Conservation (phyloP, 2,113 vertebrate species). For the Cryptotis parvus region DNA sequence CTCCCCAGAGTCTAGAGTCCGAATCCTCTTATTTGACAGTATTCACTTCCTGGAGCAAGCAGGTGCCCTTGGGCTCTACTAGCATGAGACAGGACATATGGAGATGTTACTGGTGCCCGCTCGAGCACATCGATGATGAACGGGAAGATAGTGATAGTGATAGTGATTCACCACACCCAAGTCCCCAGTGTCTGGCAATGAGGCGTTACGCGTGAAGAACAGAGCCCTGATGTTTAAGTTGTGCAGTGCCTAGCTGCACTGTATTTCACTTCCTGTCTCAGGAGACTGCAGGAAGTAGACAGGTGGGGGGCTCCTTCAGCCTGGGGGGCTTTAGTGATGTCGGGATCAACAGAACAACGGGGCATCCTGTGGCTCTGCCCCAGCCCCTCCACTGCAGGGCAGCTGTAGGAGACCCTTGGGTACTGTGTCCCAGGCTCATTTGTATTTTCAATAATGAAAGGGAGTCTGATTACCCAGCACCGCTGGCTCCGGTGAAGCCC, state of each 20-base stretch:
- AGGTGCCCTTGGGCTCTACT: too few species aligned
- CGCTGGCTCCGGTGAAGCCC: background rate
- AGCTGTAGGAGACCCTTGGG: background rate
- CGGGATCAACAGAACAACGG: too few species aligned
- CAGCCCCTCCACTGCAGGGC: too few species aligned
- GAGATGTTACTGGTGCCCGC: too few species aligned
- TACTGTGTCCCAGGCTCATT: background rate
- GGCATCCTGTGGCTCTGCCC: too few species aligned
- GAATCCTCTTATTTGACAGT: background rate
- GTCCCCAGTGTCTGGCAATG: background rate
- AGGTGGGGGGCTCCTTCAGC: too few species aligned
- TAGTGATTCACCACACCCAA: background rate
- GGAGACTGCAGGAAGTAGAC: background rate
- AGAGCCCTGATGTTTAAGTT: background rate
- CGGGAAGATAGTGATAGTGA: too few species aligned
- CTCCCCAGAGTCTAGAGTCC: background rate
- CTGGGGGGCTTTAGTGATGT: too few species aligned
- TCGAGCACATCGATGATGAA: too few species aligned
- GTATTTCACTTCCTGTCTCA: background rate
- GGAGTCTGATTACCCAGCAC: background rate
- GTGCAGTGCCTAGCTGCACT: background rate
- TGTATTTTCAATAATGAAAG: background rate
- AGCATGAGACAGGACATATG: too few species aligned
- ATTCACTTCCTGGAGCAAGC: too few species aligned
- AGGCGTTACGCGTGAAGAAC: background rate